Evolutionary conservation across 2,113 vertebrate species (phyloP), one percentile per base, ranked within the genome.

Genomic region (Bostrychus sinensis): DNA sequence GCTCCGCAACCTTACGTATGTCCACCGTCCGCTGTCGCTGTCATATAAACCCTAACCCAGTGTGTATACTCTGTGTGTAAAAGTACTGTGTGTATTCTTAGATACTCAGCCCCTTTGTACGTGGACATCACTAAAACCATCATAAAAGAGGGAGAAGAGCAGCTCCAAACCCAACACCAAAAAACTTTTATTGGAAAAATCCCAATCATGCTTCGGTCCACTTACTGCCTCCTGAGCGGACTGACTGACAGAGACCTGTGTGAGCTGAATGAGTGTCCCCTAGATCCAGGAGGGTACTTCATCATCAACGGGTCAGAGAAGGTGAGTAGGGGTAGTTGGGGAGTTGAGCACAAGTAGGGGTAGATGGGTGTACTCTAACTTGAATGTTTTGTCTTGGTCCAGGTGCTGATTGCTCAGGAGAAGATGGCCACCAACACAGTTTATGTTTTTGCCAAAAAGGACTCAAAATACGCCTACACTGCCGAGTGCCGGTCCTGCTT

Each of bases 401-500:
- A 99, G 97, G 97, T 99, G 81, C 93, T 98, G 71, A 99, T 98
- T 30, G 97, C 97, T 60, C 97, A 99, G 81, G 97, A 99, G 66
- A 99, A 98, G 79, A 99, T 98, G 97, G 97, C 97, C 71, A 99
- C 97, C 73, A 99, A 99, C 84, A 99, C 97, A 1, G 97, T 99
- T 4, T 99, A 99, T 67, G 97, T 98, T 71, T 99, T 99, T 80
- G 94, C 97, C 65, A 99, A 99, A 91, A 99, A 99, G 66, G 97
- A 98, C 84, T 98, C 97, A 1, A 99, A 98, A 73, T 98, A 99
- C 1, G 97, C 97, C 1, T 99, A 98, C 90, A 98, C 97, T 0
- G 97, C 93, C 6, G 97, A 99, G 81, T 99, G 97, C 38, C 92
- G 97, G 17, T 98, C 97, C 36, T 99, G 97, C 70, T 77, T 99